Evolutionary conservation across 2,888 invertebrate species (phyloP).

Genomic region (Aleiodes alternator): DNA sequence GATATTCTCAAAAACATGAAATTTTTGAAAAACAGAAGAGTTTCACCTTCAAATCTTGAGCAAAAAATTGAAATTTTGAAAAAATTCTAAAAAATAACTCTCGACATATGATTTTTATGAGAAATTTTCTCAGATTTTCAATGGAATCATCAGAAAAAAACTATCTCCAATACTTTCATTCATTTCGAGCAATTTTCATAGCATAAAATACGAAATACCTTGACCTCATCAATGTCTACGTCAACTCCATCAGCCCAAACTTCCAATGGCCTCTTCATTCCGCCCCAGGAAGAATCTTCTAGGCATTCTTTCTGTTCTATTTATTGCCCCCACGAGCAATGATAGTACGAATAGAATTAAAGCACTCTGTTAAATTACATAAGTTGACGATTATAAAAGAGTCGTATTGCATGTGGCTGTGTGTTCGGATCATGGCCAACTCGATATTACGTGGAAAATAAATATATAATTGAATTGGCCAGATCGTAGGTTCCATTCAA

Average conservation of each 20-base stretch:
- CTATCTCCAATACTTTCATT: no score
- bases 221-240: not conserved
- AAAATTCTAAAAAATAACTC: no score
- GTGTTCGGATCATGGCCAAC: slow-evolving; percentile 67
- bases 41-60: no score
- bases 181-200: no score
- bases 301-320: not conserved
- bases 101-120: no score
- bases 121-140: no score
- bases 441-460: slow-evolving; percentile 68
- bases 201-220: not conserved
- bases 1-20: no score
- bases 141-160: no score
- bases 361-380: slow-evolving; percentile 33
- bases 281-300: no score
- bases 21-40: no score
- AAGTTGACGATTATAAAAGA: slow-evolving; percentile 42
- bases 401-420: slow-evolving; percentile 61
- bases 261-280: no score
- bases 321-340: not conserved
- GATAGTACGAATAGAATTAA: not conserved
- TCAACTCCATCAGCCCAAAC: not conserved
- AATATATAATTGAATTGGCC: slow-evolving; percentile 69
- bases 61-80: no score
- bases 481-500: slow-evolving; percentile 65